These are phyloP conservation scores for Myrmecobius fasciatus DNA, from an alignment of 2,113 vertebrate species.

Conservation along the genomic window DNA sequence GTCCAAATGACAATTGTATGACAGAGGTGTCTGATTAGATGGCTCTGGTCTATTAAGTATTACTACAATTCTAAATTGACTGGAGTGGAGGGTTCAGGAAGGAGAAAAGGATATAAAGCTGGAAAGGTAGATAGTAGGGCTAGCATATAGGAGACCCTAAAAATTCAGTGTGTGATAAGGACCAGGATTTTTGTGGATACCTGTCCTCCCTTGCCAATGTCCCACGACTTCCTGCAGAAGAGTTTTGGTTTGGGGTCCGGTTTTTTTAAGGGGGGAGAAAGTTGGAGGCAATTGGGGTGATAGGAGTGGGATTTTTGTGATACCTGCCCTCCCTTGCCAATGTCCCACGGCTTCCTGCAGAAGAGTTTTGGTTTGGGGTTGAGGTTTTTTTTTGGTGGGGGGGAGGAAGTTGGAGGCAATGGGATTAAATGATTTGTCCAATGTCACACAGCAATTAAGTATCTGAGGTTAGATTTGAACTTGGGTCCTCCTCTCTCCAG, in stretches of 20 bases:
- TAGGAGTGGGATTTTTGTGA: no score
- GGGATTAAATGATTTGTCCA: neutral
- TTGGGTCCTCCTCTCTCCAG: neutral
- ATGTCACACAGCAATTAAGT: neutral
- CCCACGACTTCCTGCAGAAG: neutral
- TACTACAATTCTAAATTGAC: neutral
- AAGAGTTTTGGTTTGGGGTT: no score
- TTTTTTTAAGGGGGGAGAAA: no score
- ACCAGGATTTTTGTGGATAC: neutral
- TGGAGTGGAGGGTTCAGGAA: neutral
- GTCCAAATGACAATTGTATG: neutral
- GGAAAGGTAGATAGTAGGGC: no score
- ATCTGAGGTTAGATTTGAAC: neutral
- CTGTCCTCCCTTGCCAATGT: neutral
- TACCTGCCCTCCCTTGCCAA: no score
- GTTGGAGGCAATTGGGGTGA: no score
- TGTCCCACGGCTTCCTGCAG: no score
- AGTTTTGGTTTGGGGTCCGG: no score
- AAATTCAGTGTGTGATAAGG: neutral
- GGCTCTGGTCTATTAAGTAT: neutral
- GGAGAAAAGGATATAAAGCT: neutral
- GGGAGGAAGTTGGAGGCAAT: no score
- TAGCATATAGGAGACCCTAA: neutral
- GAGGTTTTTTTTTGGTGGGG: no score
- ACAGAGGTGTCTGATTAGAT: neutral